Evolutionary conservation across 2,797 vertebrate genomes (phyloP).

Genomic region (Lepidocolaptes lacrymiger): DNA sequence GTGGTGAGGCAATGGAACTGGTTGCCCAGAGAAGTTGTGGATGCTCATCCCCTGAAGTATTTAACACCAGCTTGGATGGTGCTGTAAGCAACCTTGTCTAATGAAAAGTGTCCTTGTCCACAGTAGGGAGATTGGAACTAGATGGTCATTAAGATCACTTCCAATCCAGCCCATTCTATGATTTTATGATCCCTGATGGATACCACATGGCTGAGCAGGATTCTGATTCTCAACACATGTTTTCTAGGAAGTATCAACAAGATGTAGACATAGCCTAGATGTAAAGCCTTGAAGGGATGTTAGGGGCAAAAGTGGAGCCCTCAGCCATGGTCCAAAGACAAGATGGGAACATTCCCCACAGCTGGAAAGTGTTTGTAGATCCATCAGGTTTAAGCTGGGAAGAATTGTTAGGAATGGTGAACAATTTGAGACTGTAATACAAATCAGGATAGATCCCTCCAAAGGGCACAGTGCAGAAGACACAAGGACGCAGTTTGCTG

Average conservation of each 20-base stretch:
- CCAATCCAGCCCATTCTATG: neutral
- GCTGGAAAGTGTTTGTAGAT: neutral
- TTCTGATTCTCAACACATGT: neutral
- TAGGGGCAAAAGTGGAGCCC: neutral
- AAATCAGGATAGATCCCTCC: neutral
- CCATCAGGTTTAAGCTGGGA: neutral
- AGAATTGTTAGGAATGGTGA: neutral
- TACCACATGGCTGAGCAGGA: neutral
- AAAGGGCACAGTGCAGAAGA: neutral
- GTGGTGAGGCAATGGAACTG: neutral
- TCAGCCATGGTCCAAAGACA: neutral
- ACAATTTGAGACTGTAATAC: neutral
- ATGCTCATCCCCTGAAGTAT: neutral
- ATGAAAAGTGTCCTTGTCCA: neutral
- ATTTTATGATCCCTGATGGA: neutral
- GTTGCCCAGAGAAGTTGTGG: neutral
- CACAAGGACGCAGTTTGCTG: neutral
- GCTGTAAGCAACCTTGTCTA: neutral
- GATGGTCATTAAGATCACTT: neutral
- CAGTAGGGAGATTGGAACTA: neutral
- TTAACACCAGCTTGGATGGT: rapidly evolving
- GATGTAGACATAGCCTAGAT: neutral
- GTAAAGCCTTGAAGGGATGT: neutral
- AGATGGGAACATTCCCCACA: neutral
- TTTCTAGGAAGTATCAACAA: neutral